Base-by-base conservation (phyloP, 2,797 vertebrate species). In the Oreochromis grahami region DNA sequence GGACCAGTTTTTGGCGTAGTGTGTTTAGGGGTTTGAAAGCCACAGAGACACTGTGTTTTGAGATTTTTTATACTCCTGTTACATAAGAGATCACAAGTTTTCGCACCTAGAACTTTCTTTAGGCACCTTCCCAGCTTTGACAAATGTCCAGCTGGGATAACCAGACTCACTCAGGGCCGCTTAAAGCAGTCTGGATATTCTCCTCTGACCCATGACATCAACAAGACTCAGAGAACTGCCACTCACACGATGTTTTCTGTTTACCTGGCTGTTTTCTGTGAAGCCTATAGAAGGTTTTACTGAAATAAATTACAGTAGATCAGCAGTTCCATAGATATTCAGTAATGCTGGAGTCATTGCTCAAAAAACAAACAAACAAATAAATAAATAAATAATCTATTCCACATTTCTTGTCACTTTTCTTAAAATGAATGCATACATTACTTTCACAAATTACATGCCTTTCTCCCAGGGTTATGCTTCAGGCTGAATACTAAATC, bases 271-370 rank as follows among this genome's bases (percentile, higher is more conserved):
- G 3, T 65, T 65, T 2, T 65, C 34, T 38, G 11, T 21, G 19
- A 38, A 38, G 19, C n/a, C 13, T 21, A 8, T 7, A 24, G 3
- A 41, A 19, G 7, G 36, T 65, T 65, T 21, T 65, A 38, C 12
- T 21, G 12, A 8, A 65, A 38, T 0, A 21, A 63, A 63, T 8
- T 8, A 13, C 1, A 63, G 19, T 38, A 38, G 58, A 38, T 0
- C 34, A 63, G 58, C 34, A 63, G 1, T 21, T 63, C 34, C 58
- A 36, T 36, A 0, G 17, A 60, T 60, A 36, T n/a, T 19, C 58
- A 36, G 58, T 32, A 36, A n/a, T 1, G 15, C 15, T 58, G 17
- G 32, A 19, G 58, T 38, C 58, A 38, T 13, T 63, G 10, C 29
- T 63, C 34, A 63, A 63, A 13, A 63, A 63, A n/a, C 29, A 38